Evolutionary conservation across 2,113 vertebrate species (phyloP).

Genomic region (Burhinus oedicnemus): DNA sequence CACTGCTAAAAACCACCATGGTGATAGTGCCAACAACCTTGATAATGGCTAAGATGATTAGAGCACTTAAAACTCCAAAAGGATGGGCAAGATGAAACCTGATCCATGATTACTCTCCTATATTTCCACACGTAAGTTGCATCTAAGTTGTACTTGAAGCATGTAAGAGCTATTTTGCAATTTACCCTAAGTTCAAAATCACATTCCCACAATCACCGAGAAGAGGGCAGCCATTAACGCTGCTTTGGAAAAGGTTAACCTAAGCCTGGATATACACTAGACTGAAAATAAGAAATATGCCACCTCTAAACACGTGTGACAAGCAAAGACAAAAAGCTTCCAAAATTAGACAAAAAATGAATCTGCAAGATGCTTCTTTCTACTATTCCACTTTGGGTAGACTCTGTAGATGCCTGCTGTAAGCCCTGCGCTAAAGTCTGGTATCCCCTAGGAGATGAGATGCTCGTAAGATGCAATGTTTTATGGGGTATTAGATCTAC

Average conservation of each 20-base stretch:
- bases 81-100: neutral
- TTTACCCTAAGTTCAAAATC: neutral
- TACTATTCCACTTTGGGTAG: neutral
- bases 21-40: neutral
- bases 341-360: neutral
- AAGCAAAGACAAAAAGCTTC: neutral
- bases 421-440: neutral
- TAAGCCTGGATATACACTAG: neutral
- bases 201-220: neutral
- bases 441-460: neutral
- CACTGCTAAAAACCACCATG: neutral
- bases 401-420: neutral
- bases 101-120: neutral
- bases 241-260: neutral
- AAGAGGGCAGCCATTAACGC: neutral
- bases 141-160: neutral
- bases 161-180: neutral
- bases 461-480: neutral
- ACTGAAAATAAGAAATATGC: neutral
- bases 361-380: neutral
- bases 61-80: neutral
- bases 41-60: neutral
- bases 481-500: neutral
- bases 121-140: accelerated
- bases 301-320: accelerated